Evolutionary conservation across 2,113 vertebrate species (phyloP), one percentile per base, ranked within the genome.

Genomic region (Dermatemys mawii): DNA sequence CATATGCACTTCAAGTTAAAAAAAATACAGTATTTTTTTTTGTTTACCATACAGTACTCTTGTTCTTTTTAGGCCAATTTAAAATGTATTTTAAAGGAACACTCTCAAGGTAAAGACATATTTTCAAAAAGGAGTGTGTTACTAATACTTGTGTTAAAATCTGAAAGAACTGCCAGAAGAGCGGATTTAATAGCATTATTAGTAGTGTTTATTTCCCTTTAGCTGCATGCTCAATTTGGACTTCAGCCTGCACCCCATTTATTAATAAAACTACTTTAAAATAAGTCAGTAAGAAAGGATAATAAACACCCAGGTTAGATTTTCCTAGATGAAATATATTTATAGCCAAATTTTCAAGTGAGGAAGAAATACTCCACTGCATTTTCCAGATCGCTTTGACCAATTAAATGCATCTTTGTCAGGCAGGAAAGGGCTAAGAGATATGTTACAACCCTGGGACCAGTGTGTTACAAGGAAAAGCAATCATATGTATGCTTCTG

Each of bases 1-100:
- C 95, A 93, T 44, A 24, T 44, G 54, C 19, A 89, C 91, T 94
- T 93, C 51, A 89, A 92, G 86, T n/a, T 86, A 63, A 41, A 80
- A 32, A 84, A 84, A 6, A 14, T 19, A 53, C 38, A 83, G 49
- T 22, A 90, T 73, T 93, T 90, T 92, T 90, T 92, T 89, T 84
- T 94, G 46, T 81, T 93, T 91, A 81, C 13, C 8, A 73, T 93
- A 91, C 85, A 83, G 83, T 88, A n/a, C 44, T 83, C 35, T 38
- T 44, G 73, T 90, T 48, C 60, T 96, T 90, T 86, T 67, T 86
- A 90, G 32, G 51, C 17, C 89, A 89, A 9, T 89, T 29, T 57
- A 49, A 70, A 24, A 63, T 9, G 46, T 35, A 57, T 80, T 92
- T 78, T 9, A 41, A 87, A 86, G 85, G 8, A 89, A 82, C 41